Conservation (phyloP, 2,888 invertebrate species). For the Biston betularia region DNA sequence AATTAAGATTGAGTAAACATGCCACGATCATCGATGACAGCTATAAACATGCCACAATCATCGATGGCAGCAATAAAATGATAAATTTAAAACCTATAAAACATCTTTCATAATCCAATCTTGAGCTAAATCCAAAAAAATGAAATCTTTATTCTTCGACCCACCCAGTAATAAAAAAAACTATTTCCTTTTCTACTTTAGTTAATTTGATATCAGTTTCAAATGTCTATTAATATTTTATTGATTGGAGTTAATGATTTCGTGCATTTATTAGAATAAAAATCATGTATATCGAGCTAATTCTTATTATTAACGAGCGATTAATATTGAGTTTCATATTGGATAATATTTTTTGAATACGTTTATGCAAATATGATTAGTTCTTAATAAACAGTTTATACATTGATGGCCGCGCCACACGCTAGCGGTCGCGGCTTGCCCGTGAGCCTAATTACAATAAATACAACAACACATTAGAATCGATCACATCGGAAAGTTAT, state of each 20-base stretch:
- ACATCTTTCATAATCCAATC: conserved; percentile 28
- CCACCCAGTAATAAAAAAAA: conserved; percentile 57
- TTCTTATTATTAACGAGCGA: conserved; percentile 77
- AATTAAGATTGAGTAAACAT: conserved; percentile 19
- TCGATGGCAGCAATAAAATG: conserved; percentile 23
- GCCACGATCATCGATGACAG: conserved; percentile 17
- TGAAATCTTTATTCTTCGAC: conserved; percentile 56
- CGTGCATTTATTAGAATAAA: conserved; percentile 69
- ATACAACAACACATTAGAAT: conserved; percentile 82
- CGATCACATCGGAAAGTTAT: conserved; percentile 81
- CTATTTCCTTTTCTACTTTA: conserved; percentile 62
- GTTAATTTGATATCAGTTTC: conserved; percentile 61
- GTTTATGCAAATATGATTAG: conserved; percentile 85
- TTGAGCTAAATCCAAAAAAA: conserved; percentile 38
- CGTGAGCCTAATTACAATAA: conserved; percentile 78
- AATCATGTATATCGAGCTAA: conserved; percentile 73
- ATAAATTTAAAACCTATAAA: conserved; percentile 33
- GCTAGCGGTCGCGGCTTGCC: conserved; percentile 31
- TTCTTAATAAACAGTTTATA: conserved; percentile 82
- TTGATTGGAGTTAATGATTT: conserved; percentile 71
- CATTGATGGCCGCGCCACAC: conserved; percentile 75
- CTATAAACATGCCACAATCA: conserved; percentile 24
- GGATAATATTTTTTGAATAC: conserved; percentile 72
- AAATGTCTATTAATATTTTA: conserved; percentile 65
- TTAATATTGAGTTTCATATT: conserved; percentile 82